Evolutionary conservation across 1,140 invertebrate genomes (phyloP).

Genomic region (Eumeta japonica): DNA sequence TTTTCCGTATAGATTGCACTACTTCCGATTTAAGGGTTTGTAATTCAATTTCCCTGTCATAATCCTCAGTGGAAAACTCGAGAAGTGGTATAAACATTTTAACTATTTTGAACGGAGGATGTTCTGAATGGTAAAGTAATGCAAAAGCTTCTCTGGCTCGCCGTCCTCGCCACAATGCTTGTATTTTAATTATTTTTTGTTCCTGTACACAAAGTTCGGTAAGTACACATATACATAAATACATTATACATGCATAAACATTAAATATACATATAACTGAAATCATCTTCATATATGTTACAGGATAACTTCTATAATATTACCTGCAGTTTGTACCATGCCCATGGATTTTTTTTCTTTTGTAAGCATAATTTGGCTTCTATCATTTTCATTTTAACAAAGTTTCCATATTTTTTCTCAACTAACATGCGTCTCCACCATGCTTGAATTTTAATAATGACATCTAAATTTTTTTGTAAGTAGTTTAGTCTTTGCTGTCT

Average conservation of each 20-base stretch:
- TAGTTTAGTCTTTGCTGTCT: constrained; percentile 51
- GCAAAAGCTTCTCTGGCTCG: constrained; percentile 60
- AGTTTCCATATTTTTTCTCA: constrained; percentile 51
- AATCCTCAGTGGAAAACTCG: constrained; percentile 72
- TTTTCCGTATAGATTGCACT: constrained; percentile 72
- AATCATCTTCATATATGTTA: no score
- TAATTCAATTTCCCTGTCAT: constrained; percentile 67
- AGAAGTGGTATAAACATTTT: constrained; percentile 72
- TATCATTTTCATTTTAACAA: constrained; percentile 45
- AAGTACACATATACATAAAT: background rate
- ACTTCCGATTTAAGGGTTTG: constrained; percentile 72
- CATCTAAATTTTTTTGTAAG: constrained; percentile 55
- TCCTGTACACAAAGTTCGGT: constrained; percentile 40
- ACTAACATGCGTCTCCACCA: constrained; percentile 65
- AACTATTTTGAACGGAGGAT: constrained; percentile 70
- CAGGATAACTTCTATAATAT: no score
- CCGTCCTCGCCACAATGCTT: constrained; percentile 66
- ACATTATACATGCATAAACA: constrained; percentile 4
- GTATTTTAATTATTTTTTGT: constrained; percentile 64
- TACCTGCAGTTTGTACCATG: constrained; percentile 58
- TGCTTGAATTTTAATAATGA: constrained; percentile 65
- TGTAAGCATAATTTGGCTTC: constrained; percentile 36
- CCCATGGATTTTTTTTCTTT: constrained; percentile 43
- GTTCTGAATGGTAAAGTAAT: constrained; percentile 62
- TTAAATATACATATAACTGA: no score